Base-by-base conservation (phyloP, 2,888 invertebrate genomes). In the Nomada flava region DNA sequence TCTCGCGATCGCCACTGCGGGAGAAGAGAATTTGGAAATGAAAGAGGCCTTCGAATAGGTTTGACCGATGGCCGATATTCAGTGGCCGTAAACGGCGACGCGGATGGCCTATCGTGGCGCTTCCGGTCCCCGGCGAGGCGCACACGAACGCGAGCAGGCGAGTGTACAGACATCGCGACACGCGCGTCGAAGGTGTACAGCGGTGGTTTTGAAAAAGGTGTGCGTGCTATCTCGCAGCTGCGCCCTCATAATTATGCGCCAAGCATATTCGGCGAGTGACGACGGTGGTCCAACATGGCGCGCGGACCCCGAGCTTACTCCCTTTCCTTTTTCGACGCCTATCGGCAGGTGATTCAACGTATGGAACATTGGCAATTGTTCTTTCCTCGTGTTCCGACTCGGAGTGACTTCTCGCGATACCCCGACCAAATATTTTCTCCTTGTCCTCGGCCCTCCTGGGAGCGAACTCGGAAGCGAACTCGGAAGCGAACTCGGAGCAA, bases 141-240 rank as follows among this genome's bases (percentile, higher is more conserved):
- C 50, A 23, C 29, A 55, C n/a, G 64, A 42, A 26, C 63, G 72
- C 55, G 62, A 44, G 50, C 44, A 15, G 20, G 59, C 60, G 13
- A 11, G 23, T 60, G 57, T 55, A 63, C 72, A 36, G 42, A 72
- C 44, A 69, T 78, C 36, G 57, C 70, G 65, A 70, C 26, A 26
- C 23, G 50, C 23, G 71, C 44, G 15, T 57, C 67, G 63, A 13
- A 72, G 73, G 59, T 77, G 75, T 73, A 74, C 62, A 84, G 83
- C 79, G 82, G 71, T 78, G 78, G 65, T 86, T 86, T 79, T 77
- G 83, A 76, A 81, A 79, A 85, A 80, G 70, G 79, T 68, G 62
- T 88, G 84, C 88, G 89, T 89, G 87, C 78, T 75, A 86, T 68
- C 82, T 73, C 72, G 82, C 83, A 83, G 71, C 83, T 79, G 83